A percentile compares a stretch with the other conserved stretches of the same genome.
Evolutionary conservation across 53 echinoderm and acorn worm genomes (phyloP).

Genomic region (Echinarachnius parma): DNA sequence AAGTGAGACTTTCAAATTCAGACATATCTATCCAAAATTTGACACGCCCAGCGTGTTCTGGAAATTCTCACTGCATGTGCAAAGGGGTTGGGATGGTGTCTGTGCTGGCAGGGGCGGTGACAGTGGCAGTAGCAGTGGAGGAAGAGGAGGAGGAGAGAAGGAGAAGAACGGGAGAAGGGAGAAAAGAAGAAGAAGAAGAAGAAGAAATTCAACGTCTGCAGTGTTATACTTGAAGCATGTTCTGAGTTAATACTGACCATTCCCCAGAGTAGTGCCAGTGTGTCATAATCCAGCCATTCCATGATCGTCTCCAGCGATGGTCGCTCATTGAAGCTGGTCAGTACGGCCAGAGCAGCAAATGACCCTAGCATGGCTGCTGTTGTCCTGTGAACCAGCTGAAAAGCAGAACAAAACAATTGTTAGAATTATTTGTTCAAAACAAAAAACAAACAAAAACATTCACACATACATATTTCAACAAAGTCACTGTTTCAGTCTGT

Average conservation of each 20-base stretch:
- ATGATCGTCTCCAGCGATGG: slow-evolving; percentile 78
- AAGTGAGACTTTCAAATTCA: too few relatives aligned
- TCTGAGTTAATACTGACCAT: slow-evolving; percentile 85
- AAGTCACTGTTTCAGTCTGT: too few relatives aligned
- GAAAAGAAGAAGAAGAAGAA: too few relatives aligned
- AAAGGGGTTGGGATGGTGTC: too few relatives aligned
- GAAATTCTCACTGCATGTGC: too few relatives aligned
- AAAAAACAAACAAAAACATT: too few relatives aligned
- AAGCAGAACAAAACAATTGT: background rate
- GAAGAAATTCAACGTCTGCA: background rate
- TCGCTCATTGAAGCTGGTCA: slow-evolving; percentile 76
- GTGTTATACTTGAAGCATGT: too few relatives aligned
- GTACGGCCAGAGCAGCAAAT: slow-evolving; percentile 70
- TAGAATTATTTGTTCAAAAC: background rate
- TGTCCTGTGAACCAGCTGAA: slow-evolving; percentile 81
- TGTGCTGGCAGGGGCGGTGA: too few relatives aligned
- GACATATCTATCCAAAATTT: too few relatives aligned
- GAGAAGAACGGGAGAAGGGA: too few relatives aligned
- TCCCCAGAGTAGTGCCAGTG: slow-evolving; percentile 93
- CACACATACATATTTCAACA: too few relatives aligned
- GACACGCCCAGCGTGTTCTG: too few relatives aligned
- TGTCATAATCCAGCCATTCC: slow-evolving; percentile 91
- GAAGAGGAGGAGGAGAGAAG: background rate
- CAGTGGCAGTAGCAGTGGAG: background rate
- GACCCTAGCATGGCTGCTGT: slow-evolving; percentile 90